These are phyloP conservation scores for Plotosus lineatus DNA, from an alignment of 2,113 vertebrate species.

Conservation along the genomic window DNA sequence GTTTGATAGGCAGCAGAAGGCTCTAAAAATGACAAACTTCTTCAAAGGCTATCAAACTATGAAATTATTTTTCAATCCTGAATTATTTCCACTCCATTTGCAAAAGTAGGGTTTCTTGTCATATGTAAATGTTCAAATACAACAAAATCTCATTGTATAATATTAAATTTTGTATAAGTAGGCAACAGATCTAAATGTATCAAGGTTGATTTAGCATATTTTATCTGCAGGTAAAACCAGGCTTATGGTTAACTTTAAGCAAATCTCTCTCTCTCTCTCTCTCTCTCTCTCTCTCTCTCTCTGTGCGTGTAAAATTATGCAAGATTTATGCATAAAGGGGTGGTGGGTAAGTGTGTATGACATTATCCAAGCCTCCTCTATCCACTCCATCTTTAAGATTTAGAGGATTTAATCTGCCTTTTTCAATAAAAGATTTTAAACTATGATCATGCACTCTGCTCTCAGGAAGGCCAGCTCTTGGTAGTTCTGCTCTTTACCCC, in stretches of 20 bases:
- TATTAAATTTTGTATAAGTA: not conserved
- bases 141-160: not conserved
- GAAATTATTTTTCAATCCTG: conserved; percentile 2
- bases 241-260: not conserved
- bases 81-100: not conserved
- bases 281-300: not conserved
- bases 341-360: conserved; percentile 34
- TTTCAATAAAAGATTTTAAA: conserved; percentile 62
- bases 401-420: conserved; percentile 54
- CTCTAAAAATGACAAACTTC: conserved; percentile 15
- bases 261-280: not conserved
- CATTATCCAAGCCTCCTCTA: conserved; percentile 34
- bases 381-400: conserved; percentile 23
- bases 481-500: conserved; percentile 52
- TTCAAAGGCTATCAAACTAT: not conserved
- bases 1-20: conserved; percentile 7
- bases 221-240: not conserved
- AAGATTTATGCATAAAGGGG: conserved; percentile 38
- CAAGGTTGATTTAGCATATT: not conserved
- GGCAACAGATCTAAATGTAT: not conserved
- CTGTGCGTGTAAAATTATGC: conserved; percentile 42
- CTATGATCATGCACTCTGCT: conserved; percentile 54
- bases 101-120: not conserved
- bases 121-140: conserved; percentile 14
- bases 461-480: conserved; percentile 27